phyloP scores from a whole-genome alignment of 2,888 invertebrate genomes.

The Megamerina dolium region DNA sequence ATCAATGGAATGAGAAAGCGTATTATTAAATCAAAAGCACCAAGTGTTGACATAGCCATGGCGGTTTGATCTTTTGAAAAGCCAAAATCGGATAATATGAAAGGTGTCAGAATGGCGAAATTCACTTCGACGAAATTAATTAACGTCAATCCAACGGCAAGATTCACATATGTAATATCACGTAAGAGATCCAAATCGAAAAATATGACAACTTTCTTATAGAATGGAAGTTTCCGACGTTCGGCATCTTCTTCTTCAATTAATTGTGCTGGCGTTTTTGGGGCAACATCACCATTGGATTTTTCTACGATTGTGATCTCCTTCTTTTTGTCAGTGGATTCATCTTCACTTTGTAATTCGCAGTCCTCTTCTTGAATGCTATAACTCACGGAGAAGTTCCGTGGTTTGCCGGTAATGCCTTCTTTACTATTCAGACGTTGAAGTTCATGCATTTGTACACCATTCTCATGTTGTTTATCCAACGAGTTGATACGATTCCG shows the following conservation, averaged over 20 bases:
- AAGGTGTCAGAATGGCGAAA: conserved; percentile 69
- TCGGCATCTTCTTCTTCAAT: conserved; percentile 37
- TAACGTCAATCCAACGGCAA: conserved; percentile 65
- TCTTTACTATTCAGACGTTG: conserved; percentile 33
- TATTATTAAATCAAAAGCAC: conserved; percentile 59
- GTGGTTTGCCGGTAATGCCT: conserved; percentile 19
- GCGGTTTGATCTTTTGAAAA: conserved; percentile 55
- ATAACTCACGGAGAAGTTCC: conserved; percentile 35
- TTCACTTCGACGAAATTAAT: conserved; percentile 68
- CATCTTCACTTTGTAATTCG: conserved; percentile 5
- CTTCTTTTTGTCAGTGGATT: conserved; percentile 6
- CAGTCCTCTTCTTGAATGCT: conserved; percentile 35
- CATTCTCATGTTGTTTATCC: conserved; percentile 21
- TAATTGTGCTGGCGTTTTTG: conserved; percentile 12
- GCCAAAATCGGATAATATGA: conserved; percentile 62
- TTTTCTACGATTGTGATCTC: neutral
- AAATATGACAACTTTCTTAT: conserved; percentile 58
- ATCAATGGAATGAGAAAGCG: conserved; percentile 63
- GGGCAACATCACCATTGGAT: neutral
- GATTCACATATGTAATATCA: conserved; percentile 63
- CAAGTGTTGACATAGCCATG: conserved; percentile 64
- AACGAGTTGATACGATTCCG: conserved; percentile 31
- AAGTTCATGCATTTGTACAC: conserved; percentile 25
- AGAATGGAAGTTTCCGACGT: conserved; percentile 50
- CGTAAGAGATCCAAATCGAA: conserved; percentile 66